These are phyloP conservation scores for Tragopan temminckii DNA, from an alignment of 2,797 vertebrate species.

Conservation along the genomic window DNA sequence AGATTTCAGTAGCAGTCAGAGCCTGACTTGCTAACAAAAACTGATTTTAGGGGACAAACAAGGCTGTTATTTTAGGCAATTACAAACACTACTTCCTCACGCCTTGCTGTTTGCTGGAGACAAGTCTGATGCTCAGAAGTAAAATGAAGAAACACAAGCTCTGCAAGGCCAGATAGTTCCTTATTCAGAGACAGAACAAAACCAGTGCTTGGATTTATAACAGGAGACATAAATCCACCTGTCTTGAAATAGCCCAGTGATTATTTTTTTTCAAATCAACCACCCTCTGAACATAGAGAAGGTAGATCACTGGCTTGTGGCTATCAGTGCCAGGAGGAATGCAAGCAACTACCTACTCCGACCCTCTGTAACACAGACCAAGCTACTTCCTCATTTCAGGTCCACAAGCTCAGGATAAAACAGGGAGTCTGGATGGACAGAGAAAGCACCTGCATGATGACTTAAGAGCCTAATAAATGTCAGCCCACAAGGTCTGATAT, in stretches of 20 bases:
- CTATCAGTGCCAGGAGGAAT: accelerated
- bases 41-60: not conserved
- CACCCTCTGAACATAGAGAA: not conserved
- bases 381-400: not conserved
- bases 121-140: not conserved
- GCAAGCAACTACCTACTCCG: not conserved
- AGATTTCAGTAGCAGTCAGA: not conserved
- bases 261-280: not conserved
- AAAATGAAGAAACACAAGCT: not conserved
- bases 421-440: not conserved
- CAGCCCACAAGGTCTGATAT: not conserved
- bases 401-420: not conserved
- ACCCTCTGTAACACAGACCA: accelerated
- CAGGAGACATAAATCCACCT: not conserved
- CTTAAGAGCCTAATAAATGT: no score
- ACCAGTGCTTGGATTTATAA: not conserved
- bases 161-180: not conserved
- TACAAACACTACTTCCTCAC: not conserved
- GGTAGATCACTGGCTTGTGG: not conserved
- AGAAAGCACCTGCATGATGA: no score
- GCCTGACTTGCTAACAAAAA: not conserved
- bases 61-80: not conserved
- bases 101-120: not conserved
- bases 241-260: not conserved
- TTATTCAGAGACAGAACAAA: not conserved